Evolutionary conservation across 2,797 vertebrate species (phyloP).

Genomic region (Macropus fuliginosus): DNA sequence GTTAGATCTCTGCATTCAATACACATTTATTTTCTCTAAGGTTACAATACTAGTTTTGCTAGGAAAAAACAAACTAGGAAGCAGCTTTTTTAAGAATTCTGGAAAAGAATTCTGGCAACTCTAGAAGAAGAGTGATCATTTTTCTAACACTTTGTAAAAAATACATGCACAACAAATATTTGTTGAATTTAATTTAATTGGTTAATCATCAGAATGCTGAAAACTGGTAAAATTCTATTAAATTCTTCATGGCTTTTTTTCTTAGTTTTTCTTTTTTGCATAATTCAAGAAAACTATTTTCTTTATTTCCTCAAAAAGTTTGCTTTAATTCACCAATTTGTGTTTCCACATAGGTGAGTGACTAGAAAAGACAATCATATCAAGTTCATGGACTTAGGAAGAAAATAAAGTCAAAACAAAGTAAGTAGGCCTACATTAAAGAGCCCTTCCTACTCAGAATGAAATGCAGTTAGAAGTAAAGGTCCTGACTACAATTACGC

Average conservation of each 20-base stretch:
- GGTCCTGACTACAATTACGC: rapidly evolving
- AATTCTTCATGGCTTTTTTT: background rate
- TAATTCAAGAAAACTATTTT: conserved; percentile 2
- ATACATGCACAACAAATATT: background rate
- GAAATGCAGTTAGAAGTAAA: background rate
- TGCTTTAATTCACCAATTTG: background rate
- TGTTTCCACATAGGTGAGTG: background rate
- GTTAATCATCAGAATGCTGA: background rate
- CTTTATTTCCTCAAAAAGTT: conserved; percentile 7
- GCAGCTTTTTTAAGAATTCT: background rate
- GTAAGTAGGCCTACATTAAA: rapidly evolving
- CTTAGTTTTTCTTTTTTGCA: conserved; percentile 2
- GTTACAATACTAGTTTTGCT: background rate
- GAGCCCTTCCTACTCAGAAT: background rate
- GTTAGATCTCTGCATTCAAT: background rate
- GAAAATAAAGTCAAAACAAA: rapidly evolving
- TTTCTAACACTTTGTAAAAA: background rate
- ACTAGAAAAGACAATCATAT: background rate
- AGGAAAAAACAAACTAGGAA: background rate
- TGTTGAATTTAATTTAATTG: background rate
- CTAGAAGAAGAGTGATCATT: background rate
- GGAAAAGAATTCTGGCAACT: background rate
- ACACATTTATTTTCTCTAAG: background rate
- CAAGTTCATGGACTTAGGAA: background rate
- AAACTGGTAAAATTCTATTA: background rate